phyloP scores from a whole-genome alignment of 2,888 invertebrate species.

The Volucella inanis region DNA sequence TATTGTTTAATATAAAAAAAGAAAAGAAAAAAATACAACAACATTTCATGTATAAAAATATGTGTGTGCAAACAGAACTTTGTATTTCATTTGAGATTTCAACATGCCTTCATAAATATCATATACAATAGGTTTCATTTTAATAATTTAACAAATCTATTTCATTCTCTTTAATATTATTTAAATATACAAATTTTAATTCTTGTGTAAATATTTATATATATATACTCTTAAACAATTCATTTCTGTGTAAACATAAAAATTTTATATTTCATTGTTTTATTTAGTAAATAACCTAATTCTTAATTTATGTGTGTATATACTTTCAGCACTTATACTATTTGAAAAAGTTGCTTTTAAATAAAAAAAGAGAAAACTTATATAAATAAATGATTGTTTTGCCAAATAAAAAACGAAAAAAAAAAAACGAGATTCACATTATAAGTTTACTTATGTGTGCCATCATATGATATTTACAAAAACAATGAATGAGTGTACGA shows the following conservation, averaged over 20 bases:
- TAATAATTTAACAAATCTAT: conserved; percentile 47
- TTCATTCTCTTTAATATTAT: conserved; percentile 9
- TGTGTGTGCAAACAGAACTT: conserved; percentile 65
- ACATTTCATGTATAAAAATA: conserved; percentile 69
- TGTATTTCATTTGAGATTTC: conserved; percentile 47
- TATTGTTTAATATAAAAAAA: conserved; percentile 37
- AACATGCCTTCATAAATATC: conserved; percentile 37
- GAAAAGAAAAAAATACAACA: conserved; percentile 18
- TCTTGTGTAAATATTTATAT: conserved; percentile 60
- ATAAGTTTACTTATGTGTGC: conserved; percentile 17
- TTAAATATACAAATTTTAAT: conserved; percentile 49
- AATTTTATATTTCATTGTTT: conserved; percentile 34
- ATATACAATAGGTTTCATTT: conserved; percentile 48
- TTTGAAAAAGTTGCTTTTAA: neutral
- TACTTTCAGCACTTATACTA: conserved; percentile 18
- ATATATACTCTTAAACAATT: conserved; percentile 25
- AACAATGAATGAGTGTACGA: conserved; percentile 21
- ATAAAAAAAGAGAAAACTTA: conserved; percentile 10
- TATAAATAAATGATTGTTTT: conserved; percentile 36
- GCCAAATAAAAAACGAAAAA: conserved; percentile 19
- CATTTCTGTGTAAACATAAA: conserved; percentile 58
- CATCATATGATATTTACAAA: conserved; percentile 32
- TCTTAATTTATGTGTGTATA: conserved; percentile 37
- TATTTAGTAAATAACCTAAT: conserved; percentile 53
- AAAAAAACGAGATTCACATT: conserved; percentile 5